Evolutionary conservation across 2,888 invertebrate species (phyloP).

Genomic region (Lordiphosa fenestrarum): DNA sequence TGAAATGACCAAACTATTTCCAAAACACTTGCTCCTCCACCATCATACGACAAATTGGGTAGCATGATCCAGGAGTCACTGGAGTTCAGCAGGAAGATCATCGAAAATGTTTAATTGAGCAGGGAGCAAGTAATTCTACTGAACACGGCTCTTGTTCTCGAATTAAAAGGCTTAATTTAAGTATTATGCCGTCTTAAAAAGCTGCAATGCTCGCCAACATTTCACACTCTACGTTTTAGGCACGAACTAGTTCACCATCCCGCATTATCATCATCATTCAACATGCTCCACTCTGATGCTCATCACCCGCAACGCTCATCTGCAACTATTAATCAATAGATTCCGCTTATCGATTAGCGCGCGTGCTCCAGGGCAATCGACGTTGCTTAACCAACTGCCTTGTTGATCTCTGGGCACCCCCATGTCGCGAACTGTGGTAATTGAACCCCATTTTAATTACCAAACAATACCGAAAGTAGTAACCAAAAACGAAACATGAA

Average conservation of each 20-base stretch:
- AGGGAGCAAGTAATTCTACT: no score
- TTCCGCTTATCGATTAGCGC: constrained; percentile 49
- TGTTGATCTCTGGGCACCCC: constrained; percentile 42
- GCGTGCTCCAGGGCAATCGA: constrained; percentile 30
- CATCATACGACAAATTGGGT: no score
- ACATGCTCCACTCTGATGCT: constrained; percentile 11
- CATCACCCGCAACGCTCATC: constrained; percentile 21
- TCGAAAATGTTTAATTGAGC: no score
- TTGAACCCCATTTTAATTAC: constrained; percentile 55
- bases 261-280: not conserved
- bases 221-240: no score
- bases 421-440: constrained; percentile 37
- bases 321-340: constrained; percentile 48
- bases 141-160: no score
- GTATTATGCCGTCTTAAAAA: no score
- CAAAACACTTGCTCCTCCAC: no score
- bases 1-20: no score
- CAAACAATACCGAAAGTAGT: constrained; percentile 57
- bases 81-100: no score
- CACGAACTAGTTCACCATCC: constrained; percentile 19
- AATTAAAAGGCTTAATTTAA: no score
- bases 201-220: no score
- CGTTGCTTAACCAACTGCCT: constrained; percentile 21
- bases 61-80: no score
- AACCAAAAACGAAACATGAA: constrained; percentile 8